phyloP scores from a whole-genome alignment of 2,113 vertebrate species.

The Nothoprocta perdicaria region DNA sequence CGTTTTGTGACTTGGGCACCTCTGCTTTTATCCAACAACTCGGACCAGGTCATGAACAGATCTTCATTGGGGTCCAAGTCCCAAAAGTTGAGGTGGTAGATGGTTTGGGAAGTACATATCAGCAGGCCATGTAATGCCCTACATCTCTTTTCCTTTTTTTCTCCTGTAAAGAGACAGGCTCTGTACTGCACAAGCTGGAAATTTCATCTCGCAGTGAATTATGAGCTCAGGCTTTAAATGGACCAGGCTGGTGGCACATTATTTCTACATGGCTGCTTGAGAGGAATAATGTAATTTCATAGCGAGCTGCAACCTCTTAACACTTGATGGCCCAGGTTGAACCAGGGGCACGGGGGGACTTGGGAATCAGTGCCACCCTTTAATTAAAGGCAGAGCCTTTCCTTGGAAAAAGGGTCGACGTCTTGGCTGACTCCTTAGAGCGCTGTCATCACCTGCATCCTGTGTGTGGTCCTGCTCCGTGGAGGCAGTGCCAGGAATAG shows the following conservation, averaged over 20 bases:
- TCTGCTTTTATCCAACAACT: neutral
- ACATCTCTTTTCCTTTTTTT: no score
- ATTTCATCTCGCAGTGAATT: neutral
- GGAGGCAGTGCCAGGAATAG: neutral
- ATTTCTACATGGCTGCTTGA: neutral
- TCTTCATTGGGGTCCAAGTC: neutral
- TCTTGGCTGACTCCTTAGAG: neutral
- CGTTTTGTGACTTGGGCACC: neutral
- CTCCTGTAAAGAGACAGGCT: neutral
- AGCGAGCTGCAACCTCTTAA: neutral
- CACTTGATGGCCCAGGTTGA: neutral
- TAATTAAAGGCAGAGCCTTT: neutral
- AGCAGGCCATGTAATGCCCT: neutral
- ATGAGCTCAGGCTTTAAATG: neutral
- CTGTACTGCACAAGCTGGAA: neutral
- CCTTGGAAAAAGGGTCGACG: neutral
- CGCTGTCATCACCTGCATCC: accelerated
- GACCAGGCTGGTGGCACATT: accelerated
- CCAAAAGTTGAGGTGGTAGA: neutral
- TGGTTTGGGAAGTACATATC: neutral
- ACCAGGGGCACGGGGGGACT: neutral
- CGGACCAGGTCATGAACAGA: neutral
- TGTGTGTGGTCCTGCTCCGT: neutral
- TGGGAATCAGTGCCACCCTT: neutral
- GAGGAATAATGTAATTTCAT: neutral